Percentiles rank a stretch among this genome's conserved stretches.
These are phyloP conservation scores for Taurulus bubalis DNA, from an alignment of 2,113 vertebrate genomes.

Conservation along the genomic window DNA sequence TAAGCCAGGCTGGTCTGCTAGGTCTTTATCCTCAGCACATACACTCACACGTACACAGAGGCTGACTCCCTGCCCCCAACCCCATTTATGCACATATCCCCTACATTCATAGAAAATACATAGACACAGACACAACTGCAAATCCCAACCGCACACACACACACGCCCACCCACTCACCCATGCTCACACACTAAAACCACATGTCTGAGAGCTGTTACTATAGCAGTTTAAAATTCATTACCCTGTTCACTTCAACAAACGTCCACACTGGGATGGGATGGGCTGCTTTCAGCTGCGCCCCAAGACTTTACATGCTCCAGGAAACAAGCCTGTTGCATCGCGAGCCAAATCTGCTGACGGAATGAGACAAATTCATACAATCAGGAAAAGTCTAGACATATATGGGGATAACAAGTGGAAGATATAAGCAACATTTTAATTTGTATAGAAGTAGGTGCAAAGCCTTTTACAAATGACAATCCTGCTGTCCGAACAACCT, in stretches of 20 bases:
- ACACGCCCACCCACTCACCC: conserved; percentile 79
- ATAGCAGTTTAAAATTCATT: conserved; percentile 88
- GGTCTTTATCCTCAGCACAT: conserved; percentile 87
- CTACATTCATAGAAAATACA: conserved; percentile 78
- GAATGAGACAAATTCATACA: conserved; percentile 4
- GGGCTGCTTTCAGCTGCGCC: conserved; percentile 54
- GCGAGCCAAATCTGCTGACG: conserved; percentile 42
- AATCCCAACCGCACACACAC: conserved; percentile 77
- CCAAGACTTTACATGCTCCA: conserved; percentile 43
- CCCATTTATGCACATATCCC: conserved; percentile 74
- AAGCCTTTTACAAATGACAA: not conserved
- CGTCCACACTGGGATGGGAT: conserved; percentile 71
- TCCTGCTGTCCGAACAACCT: not conserved
- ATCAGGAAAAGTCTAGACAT: not conserved
- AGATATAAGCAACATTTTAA: not conserved
- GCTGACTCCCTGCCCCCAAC: conserved; percentile 73
- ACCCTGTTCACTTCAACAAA: conserved; percentile 81
- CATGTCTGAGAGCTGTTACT: conserved; percentile 85
- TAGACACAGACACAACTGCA: conserved; percentile 71
- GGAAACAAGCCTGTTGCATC: conserved; percentile 22
- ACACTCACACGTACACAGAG: conserved; percentile 78
- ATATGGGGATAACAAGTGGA: not conserved
- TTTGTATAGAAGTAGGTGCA: not conserved
- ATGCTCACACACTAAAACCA: conserved; percentile 81
- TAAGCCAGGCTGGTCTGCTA: conserved; percentile 87